Evolutionary conservation across 2,888 invertebrate species (phyloP).

Genomic region (Cetonia aurata): DNA sequence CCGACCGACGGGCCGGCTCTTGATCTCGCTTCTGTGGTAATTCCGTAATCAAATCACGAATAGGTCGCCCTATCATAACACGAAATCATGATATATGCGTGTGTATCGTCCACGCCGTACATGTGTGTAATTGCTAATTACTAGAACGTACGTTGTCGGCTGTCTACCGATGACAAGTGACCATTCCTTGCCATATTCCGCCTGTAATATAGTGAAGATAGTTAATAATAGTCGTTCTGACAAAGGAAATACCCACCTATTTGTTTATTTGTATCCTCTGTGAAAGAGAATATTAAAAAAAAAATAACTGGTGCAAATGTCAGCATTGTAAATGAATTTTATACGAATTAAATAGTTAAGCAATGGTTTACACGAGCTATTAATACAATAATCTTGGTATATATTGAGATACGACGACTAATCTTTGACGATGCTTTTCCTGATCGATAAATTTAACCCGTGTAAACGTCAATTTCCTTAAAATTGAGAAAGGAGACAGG

Average conservation of each 20-base stretch:
- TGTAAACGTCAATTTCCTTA: constrained; percentile 24
- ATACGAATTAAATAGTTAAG: too few relatives aligned
- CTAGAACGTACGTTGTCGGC: constrained; percentile 49
- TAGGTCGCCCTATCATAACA: constrained; percentile 54
- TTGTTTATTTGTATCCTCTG: too few relatives aligned
- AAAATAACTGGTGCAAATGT: too few relatives aligned
- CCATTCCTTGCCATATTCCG: constrained; percentile 17
- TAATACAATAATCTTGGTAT: too few relatives aligned
- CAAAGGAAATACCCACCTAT: too few relatives aligned
- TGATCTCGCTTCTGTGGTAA: constrained; percentile 43
- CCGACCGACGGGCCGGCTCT: background rate
- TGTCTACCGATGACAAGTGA: constrained; percentile 48
- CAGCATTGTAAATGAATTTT: too few relatives aligned
- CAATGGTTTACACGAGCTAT: too few relatives aligned
- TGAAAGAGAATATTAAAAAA: too few relatives aligned
- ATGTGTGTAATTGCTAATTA: constrained; percentile 60
- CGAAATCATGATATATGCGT: constrained; percentile 56
- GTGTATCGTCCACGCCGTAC: constrained; percentile 57
- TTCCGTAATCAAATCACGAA: constrained; percentile 54
- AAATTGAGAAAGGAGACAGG: constrained; percentile 29
- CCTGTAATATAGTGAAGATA: too few relatives aligned
- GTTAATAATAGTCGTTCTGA: too few relatives aligned
- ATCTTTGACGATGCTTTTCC: too few relatives aligned
- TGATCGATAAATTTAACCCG: constrained; percentile 23
- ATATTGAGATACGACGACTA: too few relatives aligned